These are phyloP conservation scores for Anguilla megastoma DNA, from an alignment of 2,797 vertebrate genomes.

Conservation along the genomic window DNA sequence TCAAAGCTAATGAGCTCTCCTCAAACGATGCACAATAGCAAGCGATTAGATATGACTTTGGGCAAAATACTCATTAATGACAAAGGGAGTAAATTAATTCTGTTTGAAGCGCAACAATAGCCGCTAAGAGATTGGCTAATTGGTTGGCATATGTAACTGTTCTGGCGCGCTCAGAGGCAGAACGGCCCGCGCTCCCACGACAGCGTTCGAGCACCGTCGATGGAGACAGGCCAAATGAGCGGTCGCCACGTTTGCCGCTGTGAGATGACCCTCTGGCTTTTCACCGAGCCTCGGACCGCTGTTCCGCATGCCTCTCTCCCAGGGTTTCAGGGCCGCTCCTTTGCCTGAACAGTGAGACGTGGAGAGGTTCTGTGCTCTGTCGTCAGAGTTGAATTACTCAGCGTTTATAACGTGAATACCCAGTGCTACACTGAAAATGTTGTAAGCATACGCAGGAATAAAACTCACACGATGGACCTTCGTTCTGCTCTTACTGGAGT, in stretches of 20 bases:
- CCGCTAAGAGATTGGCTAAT: neutral
- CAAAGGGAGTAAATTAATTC: constrained; percentile 5
- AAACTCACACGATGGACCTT: too few relatives aligned
- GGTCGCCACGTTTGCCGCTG: neutral
- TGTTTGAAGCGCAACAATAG: neutral
- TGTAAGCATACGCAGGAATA: too few relatives aligned
- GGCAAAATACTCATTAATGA: neutral
- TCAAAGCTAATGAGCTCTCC: constrained; percentile 17
- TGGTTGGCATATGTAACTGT: neutral
- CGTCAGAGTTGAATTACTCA: too few relatives aligned
- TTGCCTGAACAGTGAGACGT: neutral
- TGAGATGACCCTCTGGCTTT: neutral
- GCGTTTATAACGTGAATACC: too few relatives aligned
- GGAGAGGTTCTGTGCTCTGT: neutral
- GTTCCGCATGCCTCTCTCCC: neutral
- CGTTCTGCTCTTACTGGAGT: too few relatives aligned
- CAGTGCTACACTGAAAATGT: too few relatives aligned
- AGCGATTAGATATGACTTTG: neutral
- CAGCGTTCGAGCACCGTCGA: neutral
- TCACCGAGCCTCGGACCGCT: neutral
- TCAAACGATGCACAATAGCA: neutral
- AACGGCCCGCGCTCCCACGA: neutral
- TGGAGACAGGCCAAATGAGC: neutral
- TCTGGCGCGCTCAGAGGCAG: neutral
- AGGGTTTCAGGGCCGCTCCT: neutral